Evolutionary conservation across 23 tunicate genomes (phyloP).

Genomic region (Halocynthia roretzi): DNA sequence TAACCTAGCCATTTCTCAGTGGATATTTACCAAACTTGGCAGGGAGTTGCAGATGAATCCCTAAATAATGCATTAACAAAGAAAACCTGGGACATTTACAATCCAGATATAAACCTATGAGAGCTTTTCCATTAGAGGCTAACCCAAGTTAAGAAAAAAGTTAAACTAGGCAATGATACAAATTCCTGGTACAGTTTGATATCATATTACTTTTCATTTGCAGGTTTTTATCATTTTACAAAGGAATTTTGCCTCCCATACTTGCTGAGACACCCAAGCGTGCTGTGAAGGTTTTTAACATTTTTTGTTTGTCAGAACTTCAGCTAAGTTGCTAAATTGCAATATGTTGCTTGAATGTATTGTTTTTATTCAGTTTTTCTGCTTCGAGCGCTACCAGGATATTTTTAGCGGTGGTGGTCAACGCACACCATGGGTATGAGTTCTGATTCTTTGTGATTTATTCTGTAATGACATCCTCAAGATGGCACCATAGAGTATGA

Average conservation of each 20-base stretch:
- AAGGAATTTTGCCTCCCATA: slow-evolving; percentile 97
- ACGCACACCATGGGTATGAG: slow-evolving; percentile 60
- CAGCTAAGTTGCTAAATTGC: background rate
- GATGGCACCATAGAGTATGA: too few species aligned
- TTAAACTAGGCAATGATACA: too few species aligned
- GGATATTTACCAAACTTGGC: too few species aligned
- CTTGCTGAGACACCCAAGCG: slow-evolving; percentile 98
- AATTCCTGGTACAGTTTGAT: too few species aligned
- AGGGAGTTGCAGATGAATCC: too few species aligned
- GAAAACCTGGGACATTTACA: too few species aligned
- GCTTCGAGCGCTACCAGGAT: slow-evolving; percentile 76
- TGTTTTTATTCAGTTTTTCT: slow-evolving; percentile 77
- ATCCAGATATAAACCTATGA: too few species aligned
- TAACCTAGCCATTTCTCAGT: too few species aligned
- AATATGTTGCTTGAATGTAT: background rate
- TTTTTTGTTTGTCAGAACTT: slow-evolving; percentile 1
- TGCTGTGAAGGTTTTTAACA: slow-evolving; percentile 69
- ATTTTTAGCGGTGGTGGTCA: slow-evolving; percentile 59
- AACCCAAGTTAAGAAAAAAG: too few species aligned
- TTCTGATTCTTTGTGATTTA: background rate
- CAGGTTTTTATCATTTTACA: slow-evolving; percentile 89
- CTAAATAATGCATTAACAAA: too few species aligned
- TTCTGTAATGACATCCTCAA: too few species aligned
- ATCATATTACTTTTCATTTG: background rate
- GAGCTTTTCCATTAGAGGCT: too few species aligned